Conservation (phyloP, 1,140 invertebrate species). For the Brachionus angularis region DNA sequence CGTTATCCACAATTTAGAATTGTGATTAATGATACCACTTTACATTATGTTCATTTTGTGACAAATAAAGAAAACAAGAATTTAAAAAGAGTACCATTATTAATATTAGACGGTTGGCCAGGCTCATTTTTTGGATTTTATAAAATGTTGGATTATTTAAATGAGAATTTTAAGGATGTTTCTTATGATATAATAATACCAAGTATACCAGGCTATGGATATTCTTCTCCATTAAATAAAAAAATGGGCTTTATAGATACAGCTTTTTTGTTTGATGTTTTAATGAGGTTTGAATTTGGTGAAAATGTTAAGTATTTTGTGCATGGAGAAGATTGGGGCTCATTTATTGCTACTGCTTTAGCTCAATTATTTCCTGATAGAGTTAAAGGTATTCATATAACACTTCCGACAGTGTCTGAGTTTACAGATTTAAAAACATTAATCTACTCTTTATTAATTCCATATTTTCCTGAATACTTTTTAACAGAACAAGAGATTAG, state of each 20-base stretch:
- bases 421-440: background rate
- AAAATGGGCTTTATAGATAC: background rate
- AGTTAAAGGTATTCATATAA: conserved; percentile 45
- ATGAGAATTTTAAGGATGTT: conserved; percentile 43
- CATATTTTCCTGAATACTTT: conserved; percentile 60
- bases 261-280: background rate
- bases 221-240: conserved; percentile 63
- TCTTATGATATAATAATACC: conserved; percentile 73
- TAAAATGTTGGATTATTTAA: conserved; percentile 63
- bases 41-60: conserved; percentile 63
- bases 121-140: conserved; percentile 77
- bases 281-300: conserved; percentile 1
- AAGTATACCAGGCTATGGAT: conserved; percentile 78
- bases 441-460: conserved; percentile 17
- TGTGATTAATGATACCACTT: conserved; percentile 66
- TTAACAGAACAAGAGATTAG: conserved; percentile 65
- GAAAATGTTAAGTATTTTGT: conserved; percentile 71
- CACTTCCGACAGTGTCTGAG: conserved; percentile 23
- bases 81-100: conserved; percentile 62
- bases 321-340: conserved; percentile 74
- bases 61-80: conserved; percentile 52
- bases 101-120: conserved; percentile 84
- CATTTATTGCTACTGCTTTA: conserved; percentile 58
- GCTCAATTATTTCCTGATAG: conserved; percentile 66
- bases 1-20: conserved; percentile 68